Percentiles rank a stretch among this genome's conserved stretches.
Conservation (phyloP, 2,113 vertebrate species). For the Porphyrio hochstetteri region DNA sequence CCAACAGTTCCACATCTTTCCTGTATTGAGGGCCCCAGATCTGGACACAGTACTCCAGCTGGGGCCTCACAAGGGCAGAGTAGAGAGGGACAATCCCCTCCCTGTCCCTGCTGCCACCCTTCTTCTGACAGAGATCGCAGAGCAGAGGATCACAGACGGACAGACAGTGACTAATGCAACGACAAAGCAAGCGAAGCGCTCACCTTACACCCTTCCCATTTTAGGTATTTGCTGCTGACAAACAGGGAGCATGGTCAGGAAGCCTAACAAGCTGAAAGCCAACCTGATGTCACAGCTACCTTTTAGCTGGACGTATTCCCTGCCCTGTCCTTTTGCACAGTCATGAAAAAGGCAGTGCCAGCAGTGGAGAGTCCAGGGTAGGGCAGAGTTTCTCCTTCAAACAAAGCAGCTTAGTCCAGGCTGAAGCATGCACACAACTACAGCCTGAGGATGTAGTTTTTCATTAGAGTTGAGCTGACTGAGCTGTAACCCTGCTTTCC, state of each 20-base stretch:
- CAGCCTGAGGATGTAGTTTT: background rate
- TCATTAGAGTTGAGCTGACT: background rate
- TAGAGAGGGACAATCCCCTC: no score
- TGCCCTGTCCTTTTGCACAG: background rate
- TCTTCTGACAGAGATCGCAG: background rate
- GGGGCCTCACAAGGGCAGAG: no score
- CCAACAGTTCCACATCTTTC: no score
- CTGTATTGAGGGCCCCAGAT: no score
- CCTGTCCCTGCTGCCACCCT: no score
- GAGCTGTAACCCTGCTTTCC: background rate
- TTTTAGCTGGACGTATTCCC: background rate
- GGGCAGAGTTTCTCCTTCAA: background rate
- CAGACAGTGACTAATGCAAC: background rate
- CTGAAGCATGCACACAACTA: background rate
- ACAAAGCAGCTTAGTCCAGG: background rate
- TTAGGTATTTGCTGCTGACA: background rate
- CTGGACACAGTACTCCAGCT: no score
- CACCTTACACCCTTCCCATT: background rate
- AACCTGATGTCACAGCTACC: background rate
- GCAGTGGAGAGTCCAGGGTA: background rate
- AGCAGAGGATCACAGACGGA: background rate
- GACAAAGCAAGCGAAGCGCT: rapidly evolving
- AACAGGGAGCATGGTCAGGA: background rate
- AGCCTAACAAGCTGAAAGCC: background rate
- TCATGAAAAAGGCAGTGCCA: background rate